A percentile compares a stretch with the other conserved stretches of the same genome.
Conservation (phyloP, 2,888 invertebrate genomes). For the Ecdyonurus torrentis region DNA sequence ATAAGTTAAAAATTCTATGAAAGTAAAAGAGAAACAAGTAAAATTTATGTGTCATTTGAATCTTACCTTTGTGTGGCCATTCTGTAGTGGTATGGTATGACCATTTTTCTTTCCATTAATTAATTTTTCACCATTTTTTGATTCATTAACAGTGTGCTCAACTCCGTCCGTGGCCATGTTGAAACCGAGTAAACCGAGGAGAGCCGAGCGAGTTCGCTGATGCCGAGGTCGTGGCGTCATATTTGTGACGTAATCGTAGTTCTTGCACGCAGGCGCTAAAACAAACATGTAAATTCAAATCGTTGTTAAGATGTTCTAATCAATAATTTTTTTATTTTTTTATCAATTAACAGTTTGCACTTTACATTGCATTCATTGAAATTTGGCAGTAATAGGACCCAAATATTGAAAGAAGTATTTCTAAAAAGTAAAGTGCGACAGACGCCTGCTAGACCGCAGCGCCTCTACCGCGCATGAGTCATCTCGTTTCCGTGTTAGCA, state of each 20-base stretch:
- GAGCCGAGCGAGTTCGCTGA: neutral
- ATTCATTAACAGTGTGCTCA: constrained; percentile 10
- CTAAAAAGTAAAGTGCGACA: too few relatives aligned
- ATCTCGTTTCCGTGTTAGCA: neutral
- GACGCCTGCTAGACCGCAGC: neutral
- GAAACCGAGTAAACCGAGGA: neutral
- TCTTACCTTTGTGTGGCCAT: constrained; percentile 19
- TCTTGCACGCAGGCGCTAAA: neutral
- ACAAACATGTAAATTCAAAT: too few relatives aligned
- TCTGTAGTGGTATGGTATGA: constrained; percentile 15
- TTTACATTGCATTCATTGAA: too few relatives aligned
- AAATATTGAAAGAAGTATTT: too few relatives aligned
- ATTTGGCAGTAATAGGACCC: too few relatives aligned
- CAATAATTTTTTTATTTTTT: too few relatives aligned
- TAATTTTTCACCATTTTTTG: constrained; percentile 12
- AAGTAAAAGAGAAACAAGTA: too few relatives aligned
- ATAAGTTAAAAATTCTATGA: too few relatives aligned
- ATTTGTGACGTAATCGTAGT: neutral
- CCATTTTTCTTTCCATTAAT: constrained; percentile 19
- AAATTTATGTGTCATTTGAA: too few relatives aligned
- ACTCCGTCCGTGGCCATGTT: constrained; percentile 14
- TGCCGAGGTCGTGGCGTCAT: neutral
- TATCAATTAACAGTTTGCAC: too few relatives aligned
- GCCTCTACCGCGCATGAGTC: constrained; percentile 1
- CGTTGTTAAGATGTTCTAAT: too few relatives aligned